phyloP scores from a whole-genome alignment of 2,113 vertebrate genomes.

The Pygathrix nemaeus region DNA sequence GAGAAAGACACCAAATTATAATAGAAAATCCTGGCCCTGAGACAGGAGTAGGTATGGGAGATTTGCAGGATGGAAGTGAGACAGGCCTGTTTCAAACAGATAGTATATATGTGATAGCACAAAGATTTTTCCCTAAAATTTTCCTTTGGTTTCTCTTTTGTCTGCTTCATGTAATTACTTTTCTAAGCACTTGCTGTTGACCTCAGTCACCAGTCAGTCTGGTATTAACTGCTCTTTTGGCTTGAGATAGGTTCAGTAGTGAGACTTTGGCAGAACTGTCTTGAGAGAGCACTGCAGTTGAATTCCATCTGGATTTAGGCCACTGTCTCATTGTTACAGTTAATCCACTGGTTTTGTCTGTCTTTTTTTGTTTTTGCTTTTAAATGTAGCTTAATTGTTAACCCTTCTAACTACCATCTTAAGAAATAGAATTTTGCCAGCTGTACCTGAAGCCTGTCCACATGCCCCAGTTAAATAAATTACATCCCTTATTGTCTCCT shows the following conservation, averaged over 20 bases:
- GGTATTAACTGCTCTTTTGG: conserved; percentile 63
- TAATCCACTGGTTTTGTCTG: background rate
- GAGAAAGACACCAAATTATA: conserved; percentile 39
- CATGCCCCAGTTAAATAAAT: background rate
- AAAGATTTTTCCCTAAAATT: background rate
- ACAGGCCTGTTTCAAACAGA: conserved; percentile 19
- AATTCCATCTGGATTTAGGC: conserved; percentile 19
- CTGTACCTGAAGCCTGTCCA: background rate
- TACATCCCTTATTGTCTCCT: background rate
- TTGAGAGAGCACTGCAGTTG: background rate
- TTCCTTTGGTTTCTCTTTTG: conserved; percentile 29
- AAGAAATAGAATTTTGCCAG: conserved; percentile 47
- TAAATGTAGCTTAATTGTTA: conserved; percentile 46
- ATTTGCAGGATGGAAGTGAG: conserved; percentile 3
- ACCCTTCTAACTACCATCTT: background rate
- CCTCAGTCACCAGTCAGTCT: conserved; percentile 14
- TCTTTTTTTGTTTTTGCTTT: conserved; percentile 16
- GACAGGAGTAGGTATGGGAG: background rate
- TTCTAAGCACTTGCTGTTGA: conserved; percentile 48
- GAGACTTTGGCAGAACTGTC: background rate
- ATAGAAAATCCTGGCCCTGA: background rate
- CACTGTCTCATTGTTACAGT: conserved; percentile 4
- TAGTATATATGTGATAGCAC: background rate
- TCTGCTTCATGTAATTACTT: conserved; percentile 11
- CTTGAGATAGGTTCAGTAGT: background rate